Base-by-base conservation (phyloP, 2,888 invertebrate genomes). In the Stramonita haemastoma region DNA sequence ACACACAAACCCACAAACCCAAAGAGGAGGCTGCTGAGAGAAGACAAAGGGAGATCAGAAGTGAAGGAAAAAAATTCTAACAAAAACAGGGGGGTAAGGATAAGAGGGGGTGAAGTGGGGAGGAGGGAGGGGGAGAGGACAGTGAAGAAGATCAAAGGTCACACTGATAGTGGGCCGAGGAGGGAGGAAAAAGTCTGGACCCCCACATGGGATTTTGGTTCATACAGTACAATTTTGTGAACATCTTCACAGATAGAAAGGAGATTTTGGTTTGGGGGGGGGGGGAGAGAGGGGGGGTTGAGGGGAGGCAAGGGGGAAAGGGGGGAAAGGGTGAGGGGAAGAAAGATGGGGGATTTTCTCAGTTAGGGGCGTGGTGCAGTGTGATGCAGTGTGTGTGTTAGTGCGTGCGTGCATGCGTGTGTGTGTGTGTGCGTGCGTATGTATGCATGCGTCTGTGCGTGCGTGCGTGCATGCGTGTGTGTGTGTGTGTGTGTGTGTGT, bases 371-470 rank as follows among this genome's bases (percentile, higher is more conserved):
- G n/a, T n/a, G n/a, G n/a, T n/a, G n/a, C n/a, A n/a, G 60, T n/a
- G n/a, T n/a, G 11, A 19, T 60, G 60, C 19, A 34, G 79, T 79
- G 79, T 79, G 32, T 79, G 79, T 79, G 79, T 79, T 11, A 15
- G 34, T 32, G 77, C 32, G 77, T 32, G 77, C 15, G 77, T 32
- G 77, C 32, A 19, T 32, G 77, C 32, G 32, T 77, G 77, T 77
- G 77, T 77, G 77, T 77, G 77, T 77, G 34, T 77, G 77, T 77
- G 77, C 32, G 77, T 77, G 77, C 32, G 77, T 77, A 32, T 77
- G 77, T 77, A 32, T 77, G 77, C 32, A 32, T 32, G 19, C 11
- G 32, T 32, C 6, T 15, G 32, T 77, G 77, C 19, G 32, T 77
- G 77, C 32, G 77, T 77, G 32, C 32, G 77, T 77, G 77, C 32